Evolutionary conservation across 2,797 vertebrate species (phyloP), one percentile per base, ranked within the genome.

Genomic region (Botia almorhae): DNA sequence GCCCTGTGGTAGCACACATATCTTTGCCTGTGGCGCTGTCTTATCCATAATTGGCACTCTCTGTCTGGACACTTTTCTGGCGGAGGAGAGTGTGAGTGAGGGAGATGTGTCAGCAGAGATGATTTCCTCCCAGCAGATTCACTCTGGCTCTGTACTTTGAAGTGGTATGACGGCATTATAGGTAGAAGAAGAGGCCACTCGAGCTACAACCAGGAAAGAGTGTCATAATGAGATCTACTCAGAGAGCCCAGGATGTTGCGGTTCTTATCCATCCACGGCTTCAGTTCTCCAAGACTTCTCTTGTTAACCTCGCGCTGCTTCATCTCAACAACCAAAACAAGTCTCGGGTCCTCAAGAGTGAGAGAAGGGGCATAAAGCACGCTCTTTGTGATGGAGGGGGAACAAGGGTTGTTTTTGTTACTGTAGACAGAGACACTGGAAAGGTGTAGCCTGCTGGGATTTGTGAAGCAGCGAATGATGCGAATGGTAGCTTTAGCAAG

Each of bases 171-270:
- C 46, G 29, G 5, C 46, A 16, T 69, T 43, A 16, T 26, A 36
- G 50, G n/a, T 43, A 21, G 19, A 55, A 29, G 43, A 48, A 48
- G 71, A 53, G 33, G 29, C 17, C 33, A 48, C 79, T n/a, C 39
- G 61, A 78, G 64, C 51, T 70, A 7, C 36, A 46, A 56, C 19
- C 7, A 29, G 72, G 77, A 84, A 85, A 81, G 83, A 50, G 69
- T 63, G 36, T 39, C 43, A 5, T 87, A 84, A 85, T 85, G 81
- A 80, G 46, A 82, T 79, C 70, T 53, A 55, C 21, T 61, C 69
- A 51, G 58, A 69, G 63, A 71, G 56, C 61, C 29, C 29, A 74
- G 72, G 16, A 76, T 53, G 60, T 79, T 80, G 63, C n/a, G 61
- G 39, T 74, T 72, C 55, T 73, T 53, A 48, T 67, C 19, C 4